These are phyloP conservation scores for Bilobella aurantiaca DNA, from an alignment of 1,140 invertebrate species.

Conservation along the genomic window DNA sequence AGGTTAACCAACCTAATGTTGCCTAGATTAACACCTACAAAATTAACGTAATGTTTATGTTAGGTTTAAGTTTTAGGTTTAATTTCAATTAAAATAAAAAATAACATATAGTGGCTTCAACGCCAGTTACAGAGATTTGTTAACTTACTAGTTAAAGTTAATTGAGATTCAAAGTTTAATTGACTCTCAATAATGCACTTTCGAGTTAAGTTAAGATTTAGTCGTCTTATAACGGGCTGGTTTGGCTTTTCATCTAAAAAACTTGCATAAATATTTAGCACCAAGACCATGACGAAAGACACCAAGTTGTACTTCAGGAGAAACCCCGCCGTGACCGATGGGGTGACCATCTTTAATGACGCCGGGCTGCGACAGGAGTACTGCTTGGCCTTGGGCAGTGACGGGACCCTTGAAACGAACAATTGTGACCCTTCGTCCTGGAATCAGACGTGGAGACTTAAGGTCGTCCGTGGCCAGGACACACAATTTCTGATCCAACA, in stretches of 20 bases:
- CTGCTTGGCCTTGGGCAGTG: slow-evolving; percentile 14
- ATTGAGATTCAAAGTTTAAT: too few species aligned
- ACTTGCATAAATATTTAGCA: background rate
- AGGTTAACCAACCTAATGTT: too few species aligned
- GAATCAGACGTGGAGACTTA: slow-evolving; percentile 26
- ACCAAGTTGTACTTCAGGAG: background rate
- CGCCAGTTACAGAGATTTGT: background rate
- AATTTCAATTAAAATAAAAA: slow-evolving; percentile 1
- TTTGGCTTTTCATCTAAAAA: too few species aligned
- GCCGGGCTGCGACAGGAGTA: slow-evolving; percentile 4
- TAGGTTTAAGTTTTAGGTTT: too few species aligned
- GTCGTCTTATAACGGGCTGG: too few species aligned
- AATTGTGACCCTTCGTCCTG: slow-evolving; percentile 14
- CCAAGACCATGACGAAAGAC: background rate
- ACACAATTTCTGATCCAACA: slow-evolving; percentile 25
- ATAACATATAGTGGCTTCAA: background rate
- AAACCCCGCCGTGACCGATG: background rate
- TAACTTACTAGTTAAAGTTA: too few species aligned
- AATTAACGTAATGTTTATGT: too few species aligned
- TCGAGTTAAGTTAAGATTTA: too few species aligned
- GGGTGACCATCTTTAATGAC: background rate
- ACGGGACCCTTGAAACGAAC: slow-evolving; percentile 8
- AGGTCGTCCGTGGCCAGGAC: slow-evolving; percentile 15
- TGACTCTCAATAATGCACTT: too few species aligned
- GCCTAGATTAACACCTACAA: too few species aligned